phyloP scores from a whole-genome alignment of 2,113 vertebrate genomes.

The Rhea americana region DNA sequence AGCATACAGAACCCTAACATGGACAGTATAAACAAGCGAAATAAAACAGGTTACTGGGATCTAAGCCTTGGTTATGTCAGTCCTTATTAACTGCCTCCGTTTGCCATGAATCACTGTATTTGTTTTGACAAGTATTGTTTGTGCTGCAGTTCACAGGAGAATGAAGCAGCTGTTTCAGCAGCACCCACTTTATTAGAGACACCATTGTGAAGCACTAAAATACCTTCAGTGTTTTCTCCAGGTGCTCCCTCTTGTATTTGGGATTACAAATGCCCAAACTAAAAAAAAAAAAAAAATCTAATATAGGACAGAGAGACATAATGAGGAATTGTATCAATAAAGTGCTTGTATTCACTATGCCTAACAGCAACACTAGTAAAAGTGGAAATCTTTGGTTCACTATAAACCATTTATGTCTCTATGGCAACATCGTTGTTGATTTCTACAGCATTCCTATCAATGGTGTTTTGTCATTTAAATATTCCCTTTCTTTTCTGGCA shows the following conservation, averaged over 20 bases:
- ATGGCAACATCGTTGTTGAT: conserved; percentile 32
- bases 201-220: not conserved
- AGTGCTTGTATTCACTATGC: not conserved
- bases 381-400: not conserved
- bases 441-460: not conserved
- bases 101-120: not conserved
- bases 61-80: not conserved
- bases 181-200: not conserved
- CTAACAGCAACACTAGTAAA: not conserved
- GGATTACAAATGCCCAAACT: not conserved
- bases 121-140: not conserved
- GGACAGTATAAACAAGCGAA: not conserved
- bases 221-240: not conserved
- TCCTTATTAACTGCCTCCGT: conserved; percentile 10
- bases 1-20: not conserved
- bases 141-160: not conserved
- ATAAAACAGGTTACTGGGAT: not conserved
- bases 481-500: not conserved
- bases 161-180: not conserved
- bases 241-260: not conserved
- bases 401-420: conserved; percentile 35
- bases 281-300: not conserved
- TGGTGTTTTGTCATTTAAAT: not conserved
- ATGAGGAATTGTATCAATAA: not conserved
- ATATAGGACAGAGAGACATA: not conserved